These are phyloP conservation scores for Gavialis gangeticus DNA, from an alignment of 2,113 vertebrate species.

Conservation along the genomic window DNA sequence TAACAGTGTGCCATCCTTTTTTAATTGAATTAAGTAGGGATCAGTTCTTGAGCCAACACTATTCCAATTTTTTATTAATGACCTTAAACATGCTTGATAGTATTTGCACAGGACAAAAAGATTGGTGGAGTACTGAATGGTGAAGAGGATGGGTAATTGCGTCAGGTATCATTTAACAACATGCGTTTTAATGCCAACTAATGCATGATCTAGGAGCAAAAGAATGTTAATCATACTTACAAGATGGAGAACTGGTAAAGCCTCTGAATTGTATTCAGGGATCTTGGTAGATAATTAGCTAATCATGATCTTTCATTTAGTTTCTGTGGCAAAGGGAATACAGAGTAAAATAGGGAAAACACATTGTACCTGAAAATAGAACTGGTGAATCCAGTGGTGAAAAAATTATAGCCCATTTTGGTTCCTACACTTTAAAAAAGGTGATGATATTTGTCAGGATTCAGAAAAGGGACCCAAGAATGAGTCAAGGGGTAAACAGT, in stretches of 20 bases:
- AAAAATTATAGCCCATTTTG: neutral
- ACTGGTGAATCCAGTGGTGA: neutral
- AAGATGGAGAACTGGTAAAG: neutral
- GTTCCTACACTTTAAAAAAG: too few species aligned
- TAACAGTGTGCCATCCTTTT: neutral
- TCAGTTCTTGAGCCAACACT: neutral
- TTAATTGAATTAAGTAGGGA: neutral
- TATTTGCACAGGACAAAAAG: neutral
- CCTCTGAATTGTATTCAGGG: neutral
- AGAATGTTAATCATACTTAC: neutral
- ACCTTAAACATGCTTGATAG: neutral
- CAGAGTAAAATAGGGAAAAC: too few species aligned
- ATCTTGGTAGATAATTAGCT: neutral
- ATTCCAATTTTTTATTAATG: neutral
- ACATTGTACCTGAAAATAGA: neutral
- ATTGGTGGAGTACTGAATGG: neutral
- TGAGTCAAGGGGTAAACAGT: neutral
- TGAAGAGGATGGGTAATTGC: neutral
- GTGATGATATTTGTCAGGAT: neutral
- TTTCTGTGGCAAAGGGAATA: neutral
- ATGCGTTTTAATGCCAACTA: neutral
- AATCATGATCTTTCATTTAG: neutral
- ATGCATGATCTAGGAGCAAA: neutral
- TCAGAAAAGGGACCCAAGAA: neutral
- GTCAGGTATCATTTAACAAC: neutral